Evolutionary conservation across 2,113 vertebrate genomes (phyloP).

Genomic region (Puffinus mauretanicus): DNA sequence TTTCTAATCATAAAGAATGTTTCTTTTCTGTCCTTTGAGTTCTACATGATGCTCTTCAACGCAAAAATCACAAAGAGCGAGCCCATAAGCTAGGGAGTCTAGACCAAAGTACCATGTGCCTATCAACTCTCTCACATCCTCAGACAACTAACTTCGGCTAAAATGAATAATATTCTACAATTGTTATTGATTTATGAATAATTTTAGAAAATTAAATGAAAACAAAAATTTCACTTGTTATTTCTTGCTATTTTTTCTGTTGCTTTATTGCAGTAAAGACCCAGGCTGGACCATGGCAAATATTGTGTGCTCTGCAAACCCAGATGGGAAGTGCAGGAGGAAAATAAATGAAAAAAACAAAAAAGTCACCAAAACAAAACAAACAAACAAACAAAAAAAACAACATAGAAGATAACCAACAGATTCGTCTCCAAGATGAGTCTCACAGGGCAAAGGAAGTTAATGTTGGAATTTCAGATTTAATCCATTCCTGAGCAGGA

Average conservation of each 20-base stretch:
- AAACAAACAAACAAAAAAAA: background rate
- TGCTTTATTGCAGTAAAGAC: background rate
- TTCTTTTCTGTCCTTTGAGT: background rate
- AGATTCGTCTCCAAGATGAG: background rate
- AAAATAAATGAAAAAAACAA: background rate
- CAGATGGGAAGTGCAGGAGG: background rate
- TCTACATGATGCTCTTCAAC: background rate
- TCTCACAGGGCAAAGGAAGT: background rate
- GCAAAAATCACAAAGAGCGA: background rate
- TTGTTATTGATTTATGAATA: background rate
- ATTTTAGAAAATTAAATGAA: background rate
- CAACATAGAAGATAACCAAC: background rate
- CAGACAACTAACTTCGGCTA: background rate
- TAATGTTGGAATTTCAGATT: slow-evolving; percentile 50
- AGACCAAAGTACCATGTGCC: background rate
- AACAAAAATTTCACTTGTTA: background rate
- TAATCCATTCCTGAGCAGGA: slow-evolving; percentile 43
- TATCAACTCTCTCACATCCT: background rate
- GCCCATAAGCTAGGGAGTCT: background rate
- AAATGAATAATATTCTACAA: background rate
- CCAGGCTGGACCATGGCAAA: background rate
- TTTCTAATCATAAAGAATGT: background rate
- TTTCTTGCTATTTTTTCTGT: background rate
- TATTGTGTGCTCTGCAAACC: background rate
- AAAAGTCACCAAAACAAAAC: too few species aligned